Percentiles rank a stretch among this genome's conserved stretches.
phyloP scores from a whole-genome alignment of 2,888 invertebrate genomes.

The Ormyrus rosae region DNA sequence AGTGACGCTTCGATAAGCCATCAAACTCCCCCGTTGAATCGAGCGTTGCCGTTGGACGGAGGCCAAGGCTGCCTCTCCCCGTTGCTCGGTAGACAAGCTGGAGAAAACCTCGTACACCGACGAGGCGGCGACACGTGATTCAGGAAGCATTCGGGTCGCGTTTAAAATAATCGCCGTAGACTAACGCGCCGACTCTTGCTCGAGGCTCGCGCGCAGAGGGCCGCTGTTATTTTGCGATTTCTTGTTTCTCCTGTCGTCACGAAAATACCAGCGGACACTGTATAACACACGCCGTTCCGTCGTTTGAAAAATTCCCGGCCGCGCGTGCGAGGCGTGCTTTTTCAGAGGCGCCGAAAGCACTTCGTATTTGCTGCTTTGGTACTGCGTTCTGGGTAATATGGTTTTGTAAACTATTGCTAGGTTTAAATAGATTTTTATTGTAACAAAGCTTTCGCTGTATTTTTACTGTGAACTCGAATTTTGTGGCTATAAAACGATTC shows the following conservation, averaged over 20 bases:
- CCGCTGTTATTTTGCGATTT: slow-evolving; percentile 17
- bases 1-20: slow-evolving; percentile 9
- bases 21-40: slow-evolving; percentile 24
- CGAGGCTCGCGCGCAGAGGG: too few species aligned
- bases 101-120: slow-evolving; percentile 46
- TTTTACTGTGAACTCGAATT: too few species aligned
- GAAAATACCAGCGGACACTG: slow-evolving; percentile 7
- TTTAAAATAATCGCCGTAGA: slow-evolving; percentile 53
- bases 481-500: too few species aligned
- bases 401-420: too few species aligned
- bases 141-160: slow-evolving; percentile 55
- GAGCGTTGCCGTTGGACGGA: slow-evolving; percentile 29
- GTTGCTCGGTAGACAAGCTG: slow-evolving; percentile 23
- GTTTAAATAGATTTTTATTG: too few species aligned
- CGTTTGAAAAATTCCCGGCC: neutral
- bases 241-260: slow-evolving; percentile 2
- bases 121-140: slow-evolving; percentile 46
- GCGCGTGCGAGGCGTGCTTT: too few species aligned
- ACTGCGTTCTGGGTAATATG: too few species aligned
- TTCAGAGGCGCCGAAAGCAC: too few species aligned
- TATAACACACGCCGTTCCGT: neutral
- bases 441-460: too few species aligned
- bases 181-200: neutral
- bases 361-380: too few species aligned
- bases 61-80: slow-evolving; percentile 30